Base-by-base conservation (phyloP, 1,140 invertebrate species). In the Ceratina calcarata region DNA sequence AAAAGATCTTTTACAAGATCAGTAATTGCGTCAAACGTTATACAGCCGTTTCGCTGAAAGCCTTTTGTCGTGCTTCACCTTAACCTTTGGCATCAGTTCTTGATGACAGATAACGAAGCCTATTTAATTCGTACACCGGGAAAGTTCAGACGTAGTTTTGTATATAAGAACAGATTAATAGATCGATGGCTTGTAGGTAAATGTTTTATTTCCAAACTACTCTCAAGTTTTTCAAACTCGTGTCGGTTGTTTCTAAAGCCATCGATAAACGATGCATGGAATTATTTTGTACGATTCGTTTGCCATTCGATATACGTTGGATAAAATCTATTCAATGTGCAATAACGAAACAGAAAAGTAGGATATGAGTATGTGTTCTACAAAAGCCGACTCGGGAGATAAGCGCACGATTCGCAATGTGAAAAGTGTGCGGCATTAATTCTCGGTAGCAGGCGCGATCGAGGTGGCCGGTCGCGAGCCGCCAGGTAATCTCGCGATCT, bases 341-440 rank as follows among this genome's bases (percentile, higher is more conserved):
- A 22, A 66, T 24, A 10, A 53, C 16, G 24, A 64, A 18, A 20
- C 18, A 24, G 20, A 13, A 18, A 37, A 72, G 65, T 32, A 32
- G 27, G 27, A 4, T 32, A 32, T 16, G 16, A 64, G 51, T 64
- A 37, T 49, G 18, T 20, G 68, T 37, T 37, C 6, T 60, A 27
- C 49, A 78, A 37, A 78, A 70, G n/a, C 12, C 10, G 49, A 20
- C 57, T 2, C 32, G n/a, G 10, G 32, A 60, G 57, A 78, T 71
- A 53, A 78, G 68, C 49, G 24, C 12, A 10, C 45, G 24, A 45
- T 32, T 22, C 4, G 67, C 20, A 22, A 15, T 15, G 58, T 15
- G 45, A 51, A 71, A 71, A 27, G 67, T 61, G 24, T 61, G 45
- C 16, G 37, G 61, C 74, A 77, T 69, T 78, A 71, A 62, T 78